Evolutionary conservation across 2,113 vertebrate species (phyloP), one percentile per base, ranked within the genome.

Genomic region (Bostrychus sinensis): DNA sequence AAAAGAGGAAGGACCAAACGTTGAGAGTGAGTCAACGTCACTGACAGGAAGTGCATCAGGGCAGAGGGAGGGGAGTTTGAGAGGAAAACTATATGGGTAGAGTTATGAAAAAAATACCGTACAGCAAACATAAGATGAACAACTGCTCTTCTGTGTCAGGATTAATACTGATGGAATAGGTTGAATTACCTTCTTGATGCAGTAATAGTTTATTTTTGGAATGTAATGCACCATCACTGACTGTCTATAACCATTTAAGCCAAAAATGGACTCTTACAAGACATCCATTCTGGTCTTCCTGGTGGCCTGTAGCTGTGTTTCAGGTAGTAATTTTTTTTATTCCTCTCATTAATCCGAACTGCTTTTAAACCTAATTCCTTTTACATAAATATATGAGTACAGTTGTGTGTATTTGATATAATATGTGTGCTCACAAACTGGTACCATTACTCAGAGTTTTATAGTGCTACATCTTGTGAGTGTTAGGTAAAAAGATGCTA

Each of bases 301-400:
- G n/a, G 36, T 80, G 13, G 12, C 77, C 61, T 62, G 3, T 7
- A 69, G 14, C 60, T 25, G 16, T 70, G 39, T 69, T 3, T 57
- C 89, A 84, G 87, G 89, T 90, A 86, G 81, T 55, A 39, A n/a
- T 19, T 43, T 54, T 79, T 63, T 34, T 12, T 16, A n/a, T n/a
- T n/a, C n/a, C 32, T 39, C 0, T 48, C 11, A 42, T 42, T 54
- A 7, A 17, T 34, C 23, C 48, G 16, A 64, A 56, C 1, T 17
- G 36, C 7, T 28, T 41, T 14, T 39, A 3, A 22, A 5, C 34
- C 42, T 13, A 9, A 10, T 28, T 17, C 9, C 23, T 23, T 20
- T 3, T 42, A 23, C 22, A 51, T 25, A 3, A 7, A 1, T 48
- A 16, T 48, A 12, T 4, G 13, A 48, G 22, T 19, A 6, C 14